Evolutionary conservation across 2,797 vertebrate species (phyloP), one percentile per base, ranked within the genome.

Genomic region (Erpetoichthys calabaricus): DNA sequence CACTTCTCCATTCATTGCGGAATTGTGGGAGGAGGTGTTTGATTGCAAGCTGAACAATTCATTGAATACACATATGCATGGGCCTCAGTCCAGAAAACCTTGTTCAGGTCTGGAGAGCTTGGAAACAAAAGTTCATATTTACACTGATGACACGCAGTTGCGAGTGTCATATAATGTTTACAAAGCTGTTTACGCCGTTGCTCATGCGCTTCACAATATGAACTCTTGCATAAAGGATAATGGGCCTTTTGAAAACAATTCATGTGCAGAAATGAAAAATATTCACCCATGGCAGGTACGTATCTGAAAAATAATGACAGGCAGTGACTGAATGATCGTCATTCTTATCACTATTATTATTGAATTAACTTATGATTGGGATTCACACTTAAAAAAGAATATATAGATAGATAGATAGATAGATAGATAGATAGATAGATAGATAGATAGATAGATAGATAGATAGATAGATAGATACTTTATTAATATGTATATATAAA

Each of bases 111-210:
- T n/a, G 5, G 78, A 82, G 61, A 65, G 58, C 59, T 63, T 80
- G 55, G 60, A 64, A 3, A 45, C 75, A 44, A 62, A 80, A 46
- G 72, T 73, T 67, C 74, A 75, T 8, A 45, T 66, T 6, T 84
- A 74, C 60, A 62, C 66, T 56, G 80, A 86, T 57, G 75, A 81
- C 45, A 78, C 79, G 49, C 75, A 86, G 64, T 68, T 84, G 43
- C 74, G 82, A 62, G 81, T 85, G 45, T 80, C 79, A 8, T 83
- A 75, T 65, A 86, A 85, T 45, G 79, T 85, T 9, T 82, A 84
- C 61, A 84, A 83, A 58, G 82, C 80, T 45, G 80, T 84, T 10
- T 76, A 84, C 63, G 63, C 81, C 5, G 72, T 84, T 53, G 82
- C 79, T 8, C 64, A 84, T 64, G 77, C 84, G 3, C 64, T 85